Percentiles rank a stretch among this genome's conserved stretches.
Evolutionary conservation across 2,113 vertebrate genomes (phyloP).

Genomic region (Tenrec ecaudatus): DNA sequence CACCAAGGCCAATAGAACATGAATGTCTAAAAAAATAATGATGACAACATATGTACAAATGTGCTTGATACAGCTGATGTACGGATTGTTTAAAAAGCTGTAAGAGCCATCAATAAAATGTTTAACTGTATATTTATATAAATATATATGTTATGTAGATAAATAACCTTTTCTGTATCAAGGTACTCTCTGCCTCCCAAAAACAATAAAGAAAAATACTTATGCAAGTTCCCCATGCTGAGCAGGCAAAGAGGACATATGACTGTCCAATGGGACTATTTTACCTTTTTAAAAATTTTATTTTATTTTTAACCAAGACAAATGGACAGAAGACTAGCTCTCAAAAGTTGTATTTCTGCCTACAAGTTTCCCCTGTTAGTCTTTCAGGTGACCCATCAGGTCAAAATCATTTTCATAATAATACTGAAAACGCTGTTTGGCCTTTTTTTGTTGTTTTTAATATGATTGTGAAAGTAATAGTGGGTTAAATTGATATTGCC

Average conservation of each 20-base stretch:
- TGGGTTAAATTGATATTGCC: background rate
- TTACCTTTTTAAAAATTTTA: background rate
- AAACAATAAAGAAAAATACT: background rate
- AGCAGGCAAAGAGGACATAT: background rate
- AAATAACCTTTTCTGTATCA: too few relatives aligned
- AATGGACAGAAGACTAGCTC: background rate
- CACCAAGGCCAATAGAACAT: too few relatives aligned
- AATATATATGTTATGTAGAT: background rate
- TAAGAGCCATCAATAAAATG: too few relatives aligned
- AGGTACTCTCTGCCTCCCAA: background rate
- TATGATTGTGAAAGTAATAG: background rate
- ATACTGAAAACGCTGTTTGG: background rate
- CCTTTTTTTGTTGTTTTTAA: background rate
- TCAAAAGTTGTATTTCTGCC: background rate
- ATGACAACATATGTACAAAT: too few relatives aligned
- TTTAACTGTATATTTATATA: too few relatives aligned
- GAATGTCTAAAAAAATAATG: too few relatives aligned
- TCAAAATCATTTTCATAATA: background rate
- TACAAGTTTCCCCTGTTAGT: background rate
- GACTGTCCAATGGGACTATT: background rate
- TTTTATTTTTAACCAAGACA: background rate
- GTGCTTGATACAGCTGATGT: too few relatives aligned
- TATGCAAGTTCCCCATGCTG: background rate
- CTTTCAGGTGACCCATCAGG: background rate
- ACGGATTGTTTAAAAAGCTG: too few relatives aligned